These are phyloP conservation scores for Tichodroma muraria DNA, from an alignment of 2,113 vertebrate species.

Conservation along the genomic window DNA sequence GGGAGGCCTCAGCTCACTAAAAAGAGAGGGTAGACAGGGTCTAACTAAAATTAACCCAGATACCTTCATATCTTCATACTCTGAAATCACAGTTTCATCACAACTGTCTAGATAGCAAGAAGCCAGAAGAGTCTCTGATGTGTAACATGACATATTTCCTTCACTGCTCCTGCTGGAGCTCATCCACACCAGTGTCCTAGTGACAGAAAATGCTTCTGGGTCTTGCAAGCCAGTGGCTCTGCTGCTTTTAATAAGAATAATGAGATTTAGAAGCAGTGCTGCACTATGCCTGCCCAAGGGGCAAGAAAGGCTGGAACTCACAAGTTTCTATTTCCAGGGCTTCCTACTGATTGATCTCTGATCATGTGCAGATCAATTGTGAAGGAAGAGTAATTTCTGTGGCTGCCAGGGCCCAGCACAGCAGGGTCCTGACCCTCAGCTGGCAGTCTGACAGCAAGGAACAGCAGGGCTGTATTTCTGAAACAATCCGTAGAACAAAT, in stretches of 20 bases:
- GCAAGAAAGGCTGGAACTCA: background rate
- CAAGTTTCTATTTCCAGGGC: background rate
- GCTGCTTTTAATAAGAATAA: conserved; percentile 4
- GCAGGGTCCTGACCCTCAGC: background rate
- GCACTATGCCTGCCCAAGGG: background rate
- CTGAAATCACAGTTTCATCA: background rate
- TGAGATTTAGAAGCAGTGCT: background rate
- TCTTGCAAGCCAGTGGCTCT: background rate
- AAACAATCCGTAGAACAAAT: background rate
- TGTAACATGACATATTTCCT: background rate
- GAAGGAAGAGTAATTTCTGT: background rate
- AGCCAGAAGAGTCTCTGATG: background rate
- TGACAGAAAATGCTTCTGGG: background rate
- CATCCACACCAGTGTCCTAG: background rate
- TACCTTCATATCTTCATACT: background rate
- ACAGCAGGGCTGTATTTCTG: background rate
- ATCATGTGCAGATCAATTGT: background rate
- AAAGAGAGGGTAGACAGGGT: background rate
- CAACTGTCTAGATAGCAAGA: background rate
- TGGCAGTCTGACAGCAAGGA: background rate
- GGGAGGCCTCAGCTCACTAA: background rate
- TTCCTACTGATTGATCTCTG: background rate
- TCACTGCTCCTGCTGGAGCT: background rate
- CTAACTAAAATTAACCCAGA: background rate
- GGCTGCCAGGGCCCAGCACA: background rate